These are phyloP conservation scores for Acanthis flammea DNA, from an alignment of 2,797 vertebrate species.

Conservation along the genomic window DNA sequence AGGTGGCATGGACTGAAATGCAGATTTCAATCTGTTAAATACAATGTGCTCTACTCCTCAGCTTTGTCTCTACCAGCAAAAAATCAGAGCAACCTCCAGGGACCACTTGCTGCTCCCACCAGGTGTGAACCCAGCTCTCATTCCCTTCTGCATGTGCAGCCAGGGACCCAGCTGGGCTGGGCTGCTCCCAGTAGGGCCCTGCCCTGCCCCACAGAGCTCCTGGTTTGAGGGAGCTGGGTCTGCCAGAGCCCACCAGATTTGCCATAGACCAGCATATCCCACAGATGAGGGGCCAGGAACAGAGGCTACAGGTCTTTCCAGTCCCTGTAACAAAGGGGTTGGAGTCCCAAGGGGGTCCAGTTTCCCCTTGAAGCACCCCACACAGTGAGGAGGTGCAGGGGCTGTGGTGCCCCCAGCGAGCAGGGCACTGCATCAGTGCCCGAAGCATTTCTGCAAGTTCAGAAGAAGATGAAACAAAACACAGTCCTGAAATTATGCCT, in stretches of 20 bases:
- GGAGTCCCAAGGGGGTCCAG: background rate
- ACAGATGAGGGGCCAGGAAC: background rate
- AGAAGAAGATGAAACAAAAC: conserved; percentile 7
- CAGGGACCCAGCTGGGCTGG: accelerated
- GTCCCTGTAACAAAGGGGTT: accelerated
- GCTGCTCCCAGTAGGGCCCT: background rate
- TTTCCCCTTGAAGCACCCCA: background rate
- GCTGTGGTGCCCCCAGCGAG: background rate
- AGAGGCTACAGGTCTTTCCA: background rate
- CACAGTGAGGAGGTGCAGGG: accelerated
- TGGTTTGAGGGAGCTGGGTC: accelerated
- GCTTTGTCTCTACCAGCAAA: background rate
- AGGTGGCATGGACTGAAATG: background rate
- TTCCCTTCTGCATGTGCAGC: background rate
- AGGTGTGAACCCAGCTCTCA: accelerated
- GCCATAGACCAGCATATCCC: background rate
- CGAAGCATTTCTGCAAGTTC: background rate
- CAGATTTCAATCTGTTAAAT: background rate
- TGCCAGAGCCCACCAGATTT: background rate
- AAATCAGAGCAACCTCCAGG: background rate
- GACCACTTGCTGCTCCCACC: background rate
- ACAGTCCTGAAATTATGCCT: conserved; percentile 23
- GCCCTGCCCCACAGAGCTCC: background rate
- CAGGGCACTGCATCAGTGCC: background rate
- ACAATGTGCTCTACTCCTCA: background rate